Percentiles rank a stretch among this genome's conserved stretches.
Conservation (phyloP, 2,888 invertebrate genomes). For the Drosophila mercatorum region DNA sequence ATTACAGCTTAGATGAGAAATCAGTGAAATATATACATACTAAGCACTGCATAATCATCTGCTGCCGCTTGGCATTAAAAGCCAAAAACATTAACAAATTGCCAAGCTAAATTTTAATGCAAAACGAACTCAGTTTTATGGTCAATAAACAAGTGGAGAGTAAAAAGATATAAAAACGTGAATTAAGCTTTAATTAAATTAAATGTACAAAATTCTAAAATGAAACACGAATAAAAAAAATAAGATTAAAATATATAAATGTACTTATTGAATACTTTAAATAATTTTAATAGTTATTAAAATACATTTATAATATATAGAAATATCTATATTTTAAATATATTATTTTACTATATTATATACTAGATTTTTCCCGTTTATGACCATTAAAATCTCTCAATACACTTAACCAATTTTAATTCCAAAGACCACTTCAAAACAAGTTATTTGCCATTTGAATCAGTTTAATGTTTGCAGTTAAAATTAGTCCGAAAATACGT, state of each 20-base stretch:
- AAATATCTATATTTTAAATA: background rate
- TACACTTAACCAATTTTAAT: background rate
- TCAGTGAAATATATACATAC: conserved; percentile 16
- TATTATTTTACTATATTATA: too few relatives aligned
- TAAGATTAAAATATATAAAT: background rate
- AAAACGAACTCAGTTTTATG: conserved; percentile 19
- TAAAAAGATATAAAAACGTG: conserved; percentile 9
- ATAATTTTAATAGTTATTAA: too few relatives aligned
- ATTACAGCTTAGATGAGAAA: conserved; percentile 8
- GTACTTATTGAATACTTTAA: too few relatives aligned
- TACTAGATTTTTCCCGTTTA: background rate
- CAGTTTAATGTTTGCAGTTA: conserved; percentile 1
- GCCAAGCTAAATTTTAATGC: conserved; percentile 1
- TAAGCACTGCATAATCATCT: conserved; percentile 14
- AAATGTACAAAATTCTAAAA: background rate
- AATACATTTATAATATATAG: too few relatives aligned
- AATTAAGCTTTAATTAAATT: conserved; percentile 1
- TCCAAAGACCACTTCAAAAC: background rate
- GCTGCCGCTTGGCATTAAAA: conserved; percentile 1
- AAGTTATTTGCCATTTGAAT: conserved; percentile 9
- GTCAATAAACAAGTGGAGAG: conserved; percentile 8
- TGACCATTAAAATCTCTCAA: background rate
- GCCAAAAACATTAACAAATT: conserved; percentile 12
- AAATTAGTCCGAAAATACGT: background rate
- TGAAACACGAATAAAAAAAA: background rate